These are phyloP conservation scores for Dasysyrphus tricinctus DNA, from an alignment of 2,888 invertebrate species.

Conservation along the genomic window DNA sequence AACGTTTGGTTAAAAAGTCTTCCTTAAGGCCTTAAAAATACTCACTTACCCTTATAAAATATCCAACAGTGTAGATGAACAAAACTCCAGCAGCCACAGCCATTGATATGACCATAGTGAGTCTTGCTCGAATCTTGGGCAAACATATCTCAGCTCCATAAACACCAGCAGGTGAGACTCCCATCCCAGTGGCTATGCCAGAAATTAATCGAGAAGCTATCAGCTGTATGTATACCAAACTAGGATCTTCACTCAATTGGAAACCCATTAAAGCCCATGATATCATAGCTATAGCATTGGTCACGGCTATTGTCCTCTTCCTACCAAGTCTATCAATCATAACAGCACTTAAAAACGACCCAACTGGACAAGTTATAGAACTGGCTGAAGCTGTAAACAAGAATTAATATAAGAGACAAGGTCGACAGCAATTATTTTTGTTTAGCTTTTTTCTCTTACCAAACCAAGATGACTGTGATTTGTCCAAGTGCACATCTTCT, in stretches of 20 bases:
- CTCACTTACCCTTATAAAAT: slow-evolving; percentile 79
- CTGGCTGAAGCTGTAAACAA: slow-evolving; percentile 80
- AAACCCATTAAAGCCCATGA: slow-evolving; percentile 81
- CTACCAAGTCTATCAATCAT: slow-evolving; percentile 82
- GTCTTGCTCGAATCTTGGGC: slow-evolving; percentile 87
- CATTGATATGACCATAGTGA: slow-evolving; percentile 87
- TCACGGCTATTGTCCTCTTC: slow-evolving; percentile 80
- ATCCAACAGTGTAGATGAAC: slow-evolving; percentile 86
- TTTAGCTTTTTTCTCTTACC: slow-evolving; percentile 76
- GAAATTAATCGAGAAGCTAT: slow-evolving; percentile 81
- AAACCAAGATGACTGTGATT: slow-evolving; percentile 82
- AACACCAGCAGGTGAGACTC: slow-evolving; percentile 82
- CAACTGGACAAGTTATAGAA: slow-evolving; percentile 81
- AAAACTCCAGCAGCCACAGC: slow-evolving; percentile 87
- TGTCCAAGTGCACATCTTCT: slow-evolving; percentile 78
- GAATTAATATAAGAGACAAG: neutral
- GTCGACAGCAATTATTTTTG: neutral
- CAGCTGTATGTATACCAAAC: slow-evolving; percentile 79
- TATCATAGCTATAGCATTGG: slow-evolving; percentile 80
- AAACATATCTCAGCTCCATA: slow-evolving; percentile 83
- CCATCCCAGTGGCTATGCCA: slow-evolving; percentile 81
- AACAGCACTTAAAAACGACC: slow-evolving; percentile 81
- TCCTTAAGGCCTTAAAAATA: neutral
- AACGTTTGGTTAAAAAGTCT: neutral
- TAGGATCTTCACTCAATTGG: slow-evolving; percentile 77